These are phyloP conservation scores for Anableps anableps DNA, from an alignment of 2,797 vertebrate species.

Conservation along the genomic window DNA sequence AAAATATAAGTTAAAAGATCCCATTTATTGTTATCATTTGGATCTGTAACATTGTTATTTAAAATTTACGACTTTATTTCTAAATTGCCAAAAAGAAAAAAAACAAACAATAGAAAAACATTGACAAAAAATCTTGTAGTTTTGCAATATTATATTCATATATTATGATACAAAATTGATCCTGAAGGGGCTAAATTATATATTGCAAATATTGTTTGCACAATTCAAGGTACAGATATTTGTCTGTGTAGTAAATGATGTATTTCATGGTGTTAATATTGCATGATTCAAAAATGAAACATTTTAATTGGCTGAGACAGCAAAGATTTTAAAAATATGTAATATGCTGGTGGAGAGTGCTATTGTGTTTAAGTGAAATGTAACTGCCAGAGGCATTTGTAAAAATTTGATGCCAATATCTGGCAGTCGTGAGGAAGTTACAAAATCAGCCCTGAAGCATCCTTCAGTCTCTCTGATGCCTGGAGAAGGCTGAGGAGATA, in stretches of 20 bases:
- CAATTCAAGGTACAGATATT: neutral
- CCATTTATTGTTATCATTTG: neutral
- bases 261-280: neutral
- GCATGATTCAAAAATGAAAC: neutral
- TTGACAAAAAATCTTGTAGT: too few relatives aligned
- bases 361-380: constrained; percentile 40
- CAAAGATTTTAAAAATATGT: too few relatives aligned
- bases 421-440: constrained; percentile 30
- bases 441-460: constrained; percentile 35
- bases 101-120: too few relatives aligned
- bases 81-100: neutral
- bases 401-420: constrained; percentile 59
- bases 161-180: neutral
- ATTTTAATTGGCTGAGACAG: neutral
- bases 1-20: neutral
- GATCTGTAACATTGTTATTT: neutral
- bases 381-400: constrained; percentile 29
- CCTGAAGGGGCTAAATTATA: neutral
- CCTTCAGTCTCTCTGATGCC: constrained; percentile 17
- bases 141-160: neutral
- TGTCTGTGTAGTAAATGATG: neutral
- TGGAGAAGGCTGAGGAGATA: constrained; percentile 21
- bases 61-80: neutral
- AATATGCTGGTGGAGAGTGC: neutral
- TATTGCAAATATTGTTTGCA: neutral